Evolutionary conservation across 1,140 invertebrate genomes (phyloP).

Genomic region (Cotesia vestalis): DNA sequence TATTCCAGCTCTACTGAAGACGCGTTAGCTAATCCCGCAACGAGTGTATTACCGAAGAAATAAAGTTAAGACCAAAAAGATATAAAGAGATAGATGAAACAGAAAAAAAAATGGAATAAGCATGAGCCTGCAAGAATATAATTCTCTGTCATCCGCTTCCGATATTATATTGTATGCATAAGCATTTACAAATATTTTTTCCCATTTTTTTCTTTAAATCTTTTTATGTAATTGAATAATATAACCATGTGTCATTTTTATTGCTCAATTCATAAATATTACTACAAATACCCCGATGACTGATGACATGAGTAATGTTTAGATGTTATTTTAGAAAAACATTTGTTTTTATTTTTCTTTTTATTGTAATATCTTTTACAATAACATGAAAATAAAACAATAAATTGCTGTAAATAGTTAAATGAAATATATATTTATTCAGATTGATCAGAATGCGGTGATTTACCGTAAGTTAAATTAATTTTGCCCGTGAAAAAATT

Average conservation of each 20-base stretch:
- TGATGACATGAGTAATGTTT: conserved; percentile 7
- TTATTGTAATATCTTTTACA: background rate
- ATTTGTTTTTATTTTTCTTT: background rate
- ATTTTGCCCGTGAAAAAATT: no score
- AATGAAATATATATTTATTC: no score
- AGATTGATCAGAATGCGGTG: no score
- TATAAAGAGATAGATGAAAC: background rate
- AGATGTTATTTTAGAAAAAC: background rate
- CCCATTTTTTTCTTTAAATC: background rate
- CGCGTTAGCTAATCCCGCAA: conserved; percentile 28
- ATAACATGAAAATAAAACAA: no score
- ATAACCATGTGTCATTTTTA: conserved; percentile 14
- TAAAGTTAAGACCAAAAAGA: background rate
- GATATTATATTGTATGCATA: conserved; percentile 1
- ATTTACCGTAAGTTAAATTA: no score
- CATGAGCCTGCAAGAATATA: no score
- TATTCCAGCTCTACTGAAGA: conserved; percentile 31
- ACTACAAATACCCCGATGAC: conserved; percentile 5
- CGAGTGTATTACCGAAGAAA: conserved; percentile 2
- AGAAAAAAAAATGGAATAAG: background rate
- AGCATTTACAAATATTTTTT: conserved; percentile 4
- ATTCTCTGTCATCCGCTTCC: background rate
- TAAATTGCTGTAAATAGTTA: no score
- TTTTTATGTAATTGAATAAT: background rate
- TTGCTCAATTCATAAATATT: conserved; percentile 5